These are phyloP conservation scores for Lathamus discolor DNA, from an alignment of 2,113 vertebrate species.

Conservation along the genomic window DNA sequence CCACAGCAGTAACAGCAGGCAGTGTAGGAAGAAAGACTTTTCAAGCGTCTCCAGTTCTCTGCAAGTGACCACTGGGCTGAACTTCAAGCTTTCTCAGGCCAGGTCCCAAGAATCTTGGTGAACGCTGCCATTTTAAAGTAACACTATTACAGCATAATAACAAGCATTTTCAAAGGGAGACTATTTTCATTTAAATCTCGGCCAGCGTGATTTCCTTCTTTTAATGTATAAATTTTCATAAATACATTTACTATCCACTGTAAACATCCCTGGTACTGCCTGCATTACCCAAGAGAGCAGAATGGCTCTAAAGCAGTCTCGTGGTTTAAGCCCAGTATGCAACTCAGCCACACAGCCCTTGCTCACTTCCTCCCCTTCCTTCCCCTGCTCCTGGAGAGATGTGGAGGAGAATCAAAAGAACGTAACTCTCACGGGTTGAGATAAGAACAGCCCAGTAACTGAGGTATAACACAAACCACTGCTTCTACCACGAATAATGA, in stretches of 20 bases:
- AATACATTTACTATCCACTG: conserved; percentile 57
- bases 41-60: background rate
- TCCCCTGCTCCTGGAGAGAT: no score
- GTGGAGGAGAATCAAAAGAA: no score
- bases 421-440: no score
- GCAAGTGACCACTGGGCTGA: background rate
- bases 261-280: conserved; percentile 43
- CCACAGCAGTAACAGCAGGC: background rate
- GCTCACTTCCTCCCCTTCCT: no score
- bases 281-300: conserved; percentile 56
- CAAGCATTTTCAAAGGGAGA: background rate
- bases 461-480: no score
- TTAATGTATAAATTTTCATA: conserved; percentile 54
- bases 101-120: background rate
- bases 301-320: conserved; percentile 64
- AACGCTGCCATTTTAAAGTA: background rate
- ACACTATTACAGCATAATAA: background rate
- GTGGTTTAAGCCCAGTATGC: no score
- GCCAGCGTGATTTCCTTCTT: conserved; percentile 30
- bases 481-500: no score
- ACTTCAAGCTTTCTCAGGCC: background rate
- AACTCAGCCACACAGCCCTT: no score
- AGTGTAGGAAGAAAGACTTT: background rate
- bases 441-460: no score
- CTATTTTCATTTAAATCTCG: conserved; percentile 53